Base-by-base conservation (phyloP, 2,113 vertebrate species). In the Glaucomys volans region DNA sequence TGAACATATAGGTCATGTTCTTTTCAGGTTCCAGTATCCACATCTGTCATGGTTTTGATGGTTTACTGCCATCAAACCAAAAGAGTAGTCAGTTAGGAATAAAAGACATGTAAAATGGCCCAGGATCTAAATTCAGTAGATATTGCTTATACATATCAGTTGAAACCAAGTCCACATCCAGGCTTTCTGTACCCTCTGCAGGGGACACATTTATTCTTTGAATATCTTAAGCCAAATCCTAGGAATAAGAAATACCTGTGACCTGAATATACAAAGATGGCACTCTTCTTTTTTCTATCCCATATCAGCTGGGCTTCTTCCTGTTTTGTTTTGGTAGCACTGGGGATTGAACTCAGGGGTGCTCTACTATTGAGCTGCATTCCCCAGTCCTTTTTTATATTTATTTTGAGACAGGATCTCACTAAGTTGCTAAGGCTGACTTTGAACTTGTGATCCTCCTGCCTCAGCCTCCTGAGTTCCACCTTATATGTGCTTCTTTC, bases 21-120 rank as follows among this genome's bases (percentile, higher is more conserved):
- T 77, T 62, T 77, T 67, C 22, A 74, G 50, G 64, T 35, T 87
- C n/a, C n/a, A 91, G 37, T 24, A 14, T 80, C 30, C 66, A 97
- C 14, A 80, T 37, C 11, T 89, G 54, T 32, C 59, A 37, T 26
- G 67, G 44, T 42, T n/a, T n/a, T n/a, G n/a, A n/a, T 11, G 90
- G 44, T 86, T 91, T 92, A 83, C 8, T 83, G 75, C 35, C 85
- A 77, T 87, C 59, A 94, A 94, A 92, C 11, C 42, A 71, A 88
- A 32, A 82, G 30, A 85, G 20, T 50, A 93, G 71, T 18, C 26
- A 28, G 8, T 82, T 59, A 97, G 83, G 67, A 96, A 91, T 57
- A 54, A 7, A 62, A 37, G 72, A 42, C 72, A 87, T 30, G 7
- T 64, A 64, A 92, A 93, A 96, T 94, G 47, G 14, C 18, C 42